phyloP scores from a whole-genome alignment of 2,113 vertebrate species.

The Sterrhoptilus dennistouni region DNA sequence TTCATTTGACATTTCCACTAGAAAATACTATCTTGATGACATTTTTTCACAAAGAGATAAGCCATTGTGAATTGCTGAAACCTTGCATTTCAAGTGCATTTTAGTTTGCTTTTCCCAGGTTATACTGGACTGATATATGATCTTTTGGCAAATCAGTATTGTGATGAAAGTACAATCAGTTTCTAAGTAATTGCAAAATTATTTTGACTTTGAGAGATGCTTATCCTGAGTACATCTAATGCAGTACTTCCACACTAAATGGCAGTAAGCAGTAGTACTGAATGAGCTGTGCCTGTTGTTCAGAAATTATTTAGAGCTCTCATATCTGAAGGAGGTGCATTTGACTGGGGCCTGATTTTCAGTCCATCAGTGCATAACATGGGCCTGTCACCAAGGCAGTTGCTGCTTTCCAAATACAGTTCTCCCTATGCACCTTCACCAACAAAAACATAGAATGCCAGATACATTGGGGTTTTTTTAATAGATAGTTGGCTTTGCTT shows the following conservation, averaged over 20 bases:
- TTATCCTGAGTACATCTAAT: conserved; percentile 33
- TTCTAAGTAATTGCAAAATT: conserved; percentile 29
- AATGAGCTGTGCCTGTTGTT: neutral
- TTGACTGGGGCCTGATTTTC: neutral
- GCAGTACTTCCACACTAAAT: neutral
- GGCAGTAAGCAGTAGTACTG: neutral
- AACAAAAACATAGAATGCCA: neutral
- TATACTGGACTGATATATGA: neutral
- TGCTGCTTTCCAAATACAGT: neutral
- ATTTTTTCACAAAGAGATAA: neutral
- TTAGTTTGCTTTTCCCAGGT: neutral
- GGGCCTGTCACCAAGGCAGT: neutral
- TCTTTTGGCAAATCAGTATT: neutral
- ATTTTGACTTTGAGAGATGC: conserved; percentile 22
- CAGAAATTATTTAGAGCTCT: neutral
- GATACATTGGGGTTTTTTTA: neutral
- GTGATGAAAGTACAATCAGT: conserved; percentile 6
- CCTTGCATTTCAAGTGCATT: neutral
- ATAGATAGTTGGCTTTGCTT: neutral
- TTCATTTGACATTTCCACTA: conserved; percentile 2
- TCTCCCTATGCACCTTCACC: neutral
- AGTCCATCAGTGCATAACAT: neutral
- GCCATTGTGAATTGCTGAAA: neutral
- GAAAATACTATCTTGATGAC: neutral
- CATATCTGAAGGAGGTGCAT: neutral